Evolutionary conservation across 2,888 invertebrate species (phyloP), one percentile per base, ranked within the genome.

Genomic region (Hydroisotoma schaefferi): DNA sequence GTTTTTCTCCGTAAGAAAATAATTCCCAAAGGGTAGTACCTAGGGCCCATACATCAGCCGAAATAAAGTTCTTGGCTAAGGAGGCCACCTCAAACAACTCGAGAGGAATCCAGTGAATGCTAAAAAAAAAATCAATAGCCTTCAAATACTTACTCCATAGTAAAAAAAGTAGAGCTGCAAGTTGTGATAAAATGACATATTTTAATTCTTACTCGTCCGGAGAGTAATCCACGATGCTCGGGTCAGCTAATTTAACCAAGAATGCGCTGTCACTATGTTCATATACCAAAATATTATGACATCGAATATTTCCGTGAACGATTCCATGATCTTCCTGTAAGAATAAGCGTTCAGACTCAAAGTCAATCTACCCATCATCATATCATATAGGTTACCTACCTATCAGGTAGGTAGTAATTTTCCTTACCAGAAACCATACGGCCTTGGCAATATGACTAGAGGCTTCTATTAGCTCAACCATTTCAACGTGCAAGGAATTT

Each of bases 1-100:
- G 80, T 47, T 76, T 73, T 18, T 75, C 81, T 1, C 93, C 94
- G 71, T 83, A 86, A 0, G 87, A 86, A 78, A 94, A 94, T 71
- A 94, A 87, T 77, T 94, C 90, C 90, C 93, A 94, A 20, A 94
- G 76, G 0, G 93, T 93, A 2, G 94, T 94, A 0, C 89, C 91
- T 75, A 90, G 87, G 4, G 94, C 91, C 90, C 92, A 95, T 23
- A 93, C 85, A 74, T 94, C 94, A 12, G 90, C 87, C 55, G 84
- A 81, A 0, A 83, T 81, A 22, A 86, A 87, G 10, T 80, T 79
- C 75, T 83, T 84, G 15, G 87, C 87, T 69, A 81, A 78, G 73
- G 83, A 83, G 74, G 85, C 81, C 75, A 87, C 86, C 0, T 80
- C 70, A 75, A 88, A 87, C 74, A 86, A 87, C 76, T 94, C 92